Percentiles rank a stretch among this genome's conserved stretches.
Evolutionary conservation across 2,888 invertebrate species (phyloP).

Genomic region (Atherix ibis): DNA sequence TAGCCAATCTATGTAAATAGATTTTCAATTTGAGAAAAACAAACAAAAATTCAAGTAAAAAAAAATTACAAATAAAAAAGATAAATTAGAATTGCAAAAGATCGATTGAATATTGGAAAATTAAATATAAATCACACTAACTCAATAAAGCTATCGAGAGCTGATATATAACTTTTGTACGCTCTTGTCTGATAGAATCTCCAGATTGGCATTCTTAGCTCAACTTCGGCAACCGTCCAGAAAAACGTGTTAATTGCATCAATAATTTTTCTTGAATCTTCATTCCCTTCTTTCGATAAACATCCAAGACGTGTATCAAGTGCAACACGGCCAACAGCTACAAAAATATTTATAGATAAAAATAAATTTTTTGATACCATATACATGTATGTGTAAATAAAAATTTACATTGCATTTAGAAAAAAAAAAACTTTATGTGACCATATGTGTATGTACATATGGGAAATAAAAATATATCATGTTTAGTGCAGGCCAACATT

Average conservation of each 20-base stretch:
- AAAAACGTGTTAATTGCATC: constrained; percentile 62
- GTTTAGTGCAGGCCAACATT: too few relatives aligned
- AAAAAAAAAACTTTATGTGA: background rate
- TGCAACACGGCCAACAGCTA: constrained; percentile 68
- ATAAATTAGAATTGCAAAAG: background rate
- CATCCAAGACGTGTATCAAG: constrained; percentile 68
- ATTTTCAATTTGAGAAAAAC: too few relatives aligned
- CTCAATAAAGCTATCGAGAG: constrained; percentile 56
- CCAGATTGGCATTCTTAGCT: constrained; percentile 61
- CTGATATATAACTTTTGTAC: constrained; percentile 52
- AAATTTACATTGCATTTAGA: constrained; percentile 1
- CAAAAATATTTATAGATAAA: constrained; percentile 14
- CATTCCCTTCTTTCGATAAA: constrained; percentile 38
- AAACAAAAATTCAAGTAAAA: background rate
- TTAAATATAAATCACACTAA: constrained; percentile 27
- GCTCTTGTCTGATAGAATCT: constrained; percentile 52
- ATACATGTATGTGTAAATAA: background rate
- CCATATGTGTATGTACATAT: too few relatives aligned
- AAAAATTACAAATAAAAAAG: constrained; percentile 1
- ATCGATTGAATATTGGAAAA: too few relatives aligned
- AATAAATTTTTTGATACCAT: too few relatives aligned
- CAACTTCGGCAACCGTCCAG: constrained; percentile 58
- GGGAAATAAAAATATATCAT: too few relatives aligned
- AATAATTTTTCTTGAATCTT: constrained; percentile 62
- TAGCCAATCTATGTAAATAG: constrained; percentile 39